Conservation (phyloP, 2,888 invertebrate species). For the Drosophila multiciliata region DNA sequence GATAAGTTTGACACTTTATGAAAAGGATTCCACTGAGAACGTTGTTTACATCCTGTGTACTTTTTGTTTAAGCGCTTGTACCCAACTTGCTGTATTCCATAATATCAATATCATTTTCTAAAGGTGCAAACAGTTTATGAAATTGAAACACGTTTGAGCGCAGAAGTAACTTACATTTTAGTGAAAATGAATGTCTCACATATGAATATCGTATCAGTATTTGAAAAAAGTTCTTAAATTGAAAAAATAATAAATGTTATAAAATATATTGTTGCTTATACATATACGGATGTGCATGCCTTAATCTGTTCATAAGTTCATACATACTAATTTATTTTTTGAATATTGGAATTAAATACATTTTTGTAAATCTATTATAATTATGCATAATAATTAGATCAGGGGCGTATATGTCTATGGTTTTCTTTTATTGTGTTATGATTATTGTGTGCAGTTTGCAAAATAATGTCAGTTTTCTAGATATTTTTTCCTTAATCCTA, state of each 20-base stretch:
- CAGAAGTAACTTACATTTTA: slow-evolving; percentile 44
- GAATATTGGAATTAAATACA: slow-evolving; percentile 20
- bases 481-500: not conserved
- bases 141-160: slow-evolving; percentile 85
- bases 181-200: slow-evolving; percentile 46
- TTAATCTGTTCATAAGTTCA: slow-evolving; percentile 13
- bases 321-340: slow-evolving; percentile 22
- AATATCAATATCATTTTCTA: slow-evolving; percentile 32
- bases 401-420: slow-evolving; percentile 3
- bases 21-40: slow-evolving; percentile 12
- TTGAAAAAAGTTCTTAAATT: not conserved
- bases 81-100: slow-evolving; percentile 81
- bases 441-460: not conserved
- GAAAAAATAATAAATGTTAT: not conserved
- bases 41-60: slow-evolving; percentile 28
- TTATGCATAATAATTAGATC: slow-evolving; percentile 12
- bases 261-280: not conserved
- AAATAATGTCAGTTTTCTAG: slow-evolving; percentile 14
- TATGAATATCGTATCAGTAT: slow-evolving; percentile 83
- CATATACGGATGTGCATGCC: slow-evolving; percentile 16
- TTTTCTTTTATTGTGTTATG: slow-evolving; percentile 2
- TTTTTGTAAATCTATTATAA: slow-evolving; percentile 15
- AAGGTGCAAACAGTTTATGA: slow-evolving; percentile 60
- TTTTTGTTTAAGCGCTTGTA: slow-evolving; percentile 74
- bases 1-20: slow-evolving; percentile 32